Conservation (phyloP, 2,797 vertebrate genomes). For the Podarcis lilfordi region DNA sequence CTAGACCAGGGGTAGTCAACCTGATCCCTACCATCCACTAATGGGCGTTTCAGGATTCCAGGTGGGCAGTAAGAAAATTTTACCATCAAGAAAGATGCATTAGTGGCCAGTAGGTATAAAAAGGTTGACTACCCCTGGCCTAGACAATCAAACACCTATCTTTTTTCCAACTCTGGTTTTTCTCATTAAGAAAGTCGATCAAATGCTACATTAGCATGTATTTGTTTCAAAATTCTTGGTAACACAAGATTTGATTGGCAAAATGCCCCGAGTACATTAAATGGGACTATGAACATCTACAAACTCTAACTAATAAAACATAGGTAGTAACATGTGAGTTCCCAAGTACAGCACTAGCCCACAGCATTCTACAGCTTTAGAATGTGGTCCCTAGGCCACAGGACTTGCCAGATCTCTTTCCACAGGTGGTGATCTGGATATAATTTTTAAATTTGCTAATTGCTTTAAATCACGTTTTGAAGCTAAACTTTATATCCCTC, state of each 20-base stretch:
- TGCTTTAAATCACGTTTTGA: background rate
- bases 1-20: too few species aligned
- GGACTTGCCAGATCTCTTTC: background rate
- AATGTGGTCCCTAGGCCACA: background rate
- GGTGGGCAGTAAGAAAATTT: too few species aligned
- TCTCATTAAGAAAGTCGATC: background rate
- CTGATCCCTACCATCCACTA: too few species aligned
- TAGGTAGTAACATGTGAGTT: background rate
- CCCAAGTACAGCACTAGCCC: background rate
- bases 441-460: background rate
- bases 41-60: too few species aligned
- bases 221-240: background rate
- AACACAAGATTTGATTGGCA: background rate
- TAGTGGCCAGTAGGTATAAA: too few species aligned
- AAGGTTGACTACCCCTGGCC: too few species aligned
- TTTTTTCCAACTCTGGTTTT: too few species aligned
- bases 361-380: background rate
- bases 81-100: too few species aligned
- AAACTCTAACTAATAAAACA: background rate
- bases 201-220: accelerated
- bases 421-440: background rate
- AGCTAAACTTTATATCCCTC: background rate
- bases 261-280: constrained; percentile 15
- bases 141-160: background rate
- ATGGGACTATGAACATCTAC: background rate